phyloP scores from a whole-genome alignment of 2,888 invertebrate genomes.

The Tenthredo livida region DNA sequence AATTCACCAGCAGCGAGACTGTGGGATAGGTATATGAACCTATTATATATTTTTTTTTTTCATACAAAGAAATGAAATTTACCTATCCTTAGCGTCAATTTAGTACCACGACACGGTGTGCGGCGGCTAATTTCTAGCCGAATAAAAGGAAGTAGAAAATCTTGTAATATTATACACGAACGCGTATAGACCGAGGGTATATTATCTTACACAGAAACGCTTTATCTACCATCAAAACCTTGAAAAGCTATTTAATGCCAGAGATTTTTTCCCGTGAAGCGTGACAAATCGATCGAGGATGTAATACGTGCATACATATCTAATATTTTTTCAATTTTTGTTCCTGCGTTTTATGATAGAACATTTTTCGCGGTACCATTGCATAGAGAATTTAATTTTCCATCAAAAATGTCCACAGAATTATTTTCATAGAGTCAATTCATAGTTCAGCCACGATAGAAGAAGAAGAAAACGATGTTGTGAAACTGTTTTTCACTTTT shows the following conservation, averaged over 20 bases:
- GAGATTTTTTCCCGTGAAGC: conserved; percentile 28
- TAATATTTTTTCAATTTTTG: background rate
- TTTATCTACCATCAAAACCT: conserved; percentile 31
- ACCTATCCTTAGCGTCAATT: conserved; percentile 20
- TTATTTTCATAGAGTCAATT: background rate
- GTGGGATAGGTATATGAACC: background rate
- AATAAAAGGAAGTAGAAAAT: conserved; percentile 9
- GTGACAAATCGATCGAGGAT: conserved; percentile 11
- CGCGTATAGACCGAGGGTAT: background rate
- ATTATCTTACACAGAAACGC: conserved; percentile 23
- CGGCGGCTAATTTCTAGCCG: conserved; percentile 13
- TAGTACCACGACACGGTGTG: conserved; percentile 39
- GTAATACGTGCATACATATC: background rate
- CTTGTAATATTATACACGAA: conserved; percentile 29
- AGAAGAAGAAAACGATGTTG: too few species aligned
- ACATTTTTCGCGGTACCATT: background rate
- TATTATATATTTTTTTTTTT: background rate
- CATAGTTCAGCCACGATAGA: background rate
- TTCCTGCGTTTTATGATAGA: background rate
- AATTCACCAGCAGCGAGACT: background rate
- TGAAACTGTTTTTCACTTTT: too few species aligned
- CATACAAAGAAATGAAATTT: background rate
- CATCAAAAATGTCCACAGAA: background rate
- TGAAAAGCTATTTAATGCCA: background rate
- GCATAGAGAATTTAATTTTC: too few species aligned